A percentile compares a stretch with the other conserved stretches of the same genome.
Conservation (phyloP, 2,797 vertebrate genomes). For the Peromyscus nudipes region DNA sequence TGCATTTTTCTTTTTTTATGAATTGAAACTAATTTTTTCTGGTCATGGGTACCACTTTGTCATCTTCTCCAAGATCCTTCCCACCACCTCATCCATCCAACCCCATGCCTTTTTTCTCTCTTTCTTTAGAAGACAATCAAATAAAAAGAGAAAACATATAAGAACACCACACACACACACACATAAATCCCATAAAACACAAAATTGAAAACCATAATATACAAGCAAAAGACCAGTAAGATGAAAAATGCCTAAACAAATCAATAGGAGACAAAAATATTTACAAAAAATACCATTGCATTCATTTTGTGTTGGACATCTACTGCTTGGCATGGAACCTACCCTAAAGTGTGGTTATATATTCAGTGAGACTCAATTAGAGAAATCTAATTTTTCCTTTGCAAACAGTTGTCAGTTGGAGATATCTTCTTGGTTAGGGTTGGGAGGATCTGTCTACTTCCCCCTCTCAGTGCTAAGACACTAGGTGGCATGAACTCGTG, state of each 20-base stretch:
- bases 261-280: background rate
- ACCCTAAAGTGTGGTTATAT: background rate
- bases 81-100: background rate
- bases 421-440: background rate
- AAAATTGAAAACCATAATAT: background rate
- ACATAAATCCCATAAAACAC: background rate
- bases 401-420: background rate
- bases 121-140: background rate
- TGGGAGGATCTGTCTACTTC: too few species aligned
- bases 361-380: background rate
- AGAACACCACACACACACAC: background rate
- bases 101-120: background rate
- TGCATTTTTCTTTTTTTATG: background rate
- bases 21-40: background rate
- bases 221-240: background rate
- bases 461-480: background rate
- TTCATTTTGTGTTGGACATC: background rate
- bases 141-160: background rate
- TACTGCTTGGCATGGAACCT: background rate
- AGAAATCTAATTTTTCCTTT: background rate
- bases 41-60: background rate
- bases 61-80: background rate
- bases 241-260: background rate
- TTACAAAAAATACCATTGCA: background rate
- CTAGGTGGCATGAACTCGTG: background rate